Evolutionary conservation across 2,113 vertebrate genomes (phyloP), one percentile per base, ranked within the genome.

Genomic region (Otolemur garnettii): DNA sequence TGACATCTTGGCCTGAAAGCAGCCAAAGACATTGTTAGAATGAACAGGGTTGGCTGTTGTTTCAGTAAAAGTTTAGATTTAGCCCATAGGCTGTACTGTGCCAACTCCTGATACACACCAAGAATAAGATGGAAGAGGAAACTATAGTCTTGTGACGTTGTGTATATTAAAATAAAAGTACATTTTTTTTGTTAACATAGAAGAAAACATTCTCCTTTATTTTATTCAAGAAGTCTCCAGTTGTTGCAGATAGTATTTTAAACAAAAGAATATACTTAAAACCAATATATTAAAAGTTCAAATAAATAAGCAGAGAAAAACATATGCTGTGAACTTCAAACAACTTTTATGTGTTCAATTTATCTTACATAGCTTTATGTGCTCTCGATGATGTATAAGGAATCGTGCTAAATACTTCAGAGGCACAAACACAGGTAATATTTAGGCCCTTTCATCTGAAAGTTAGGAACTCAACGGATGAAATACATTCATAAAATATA

Each of bases 301-400:
- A 94, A 90, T 87, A 88, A 87, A 82, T 11, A 87, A 17, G 57
- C 35, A 93, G 26, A 83, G 50, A 87, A 92, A 86, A 92, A 35
- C 4, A n/a, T 60, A 78, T 75, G 53, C 35, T 42, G 3, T 79
- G 24, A 35, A n/a, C 60, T 4, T 92, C 45, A 94, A 87, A 71
- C 35, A 68, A 71, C 15, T 53, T 87, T 84, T 24, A 68, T 10
- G 1, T 30, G 62, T 64, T 80, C 50, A 82, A 45, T 77, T 86
- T 78, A 92, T 62, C 91, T 91, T 62, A 87, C 22, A 93, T 28
- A 21, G 74, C 53, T 69, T 71, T 91, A 38, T 18, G 53, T 24
- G 1, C 75, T 88, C 14, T 66, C 64, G 68, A 19, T 55, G 12
- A 62, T 68, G 3, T n/a, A 55, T 85, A 84, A 79, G 50, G 50